Evolutionary conservation across 2,113 vertebrate genomes (phyloP).

Genomic region (Hymenochirus boettgeri): DNA sequence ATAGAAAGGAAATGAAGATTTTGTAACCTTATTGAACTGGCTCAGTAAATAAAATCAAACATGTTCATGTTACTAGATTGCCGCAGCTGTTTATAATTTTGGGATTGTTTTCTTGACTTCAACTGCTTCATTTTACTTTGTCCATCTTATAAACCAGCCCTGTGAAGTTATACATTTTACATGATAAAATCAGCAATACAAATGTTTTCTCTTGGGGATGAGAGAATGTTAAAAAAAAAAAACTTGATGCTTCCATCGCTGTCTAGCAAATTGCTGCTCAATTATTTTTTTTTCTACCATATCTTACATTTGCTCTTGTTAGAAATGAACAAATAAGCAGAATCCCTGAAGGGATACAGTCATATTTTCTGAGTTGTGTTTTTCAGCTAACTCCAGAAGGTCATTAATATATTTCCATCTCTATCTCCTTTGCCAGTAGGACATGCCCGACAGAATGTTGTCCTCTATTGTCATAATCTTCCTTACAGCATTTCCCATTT

Average conservation of each 20-base stretch:
- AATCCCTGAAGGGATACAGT: background rate
- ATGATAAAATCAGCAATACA: background rate
- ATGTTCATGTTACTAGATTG: no score
- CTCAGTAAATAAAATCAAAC: no score
- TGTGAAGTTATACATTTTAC: no score
- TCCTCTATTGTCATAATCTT: constrained; percentile 31
- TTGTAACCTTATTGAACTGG: no score
- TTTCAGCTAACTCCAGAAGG: constrained; percentile 15
- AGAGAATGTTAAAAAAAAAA: background rate
- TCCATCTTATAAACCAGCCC: no score
- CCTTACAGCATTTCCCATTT: constrained; percentile 29
- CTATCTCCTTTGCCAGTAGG: constrained; percentile 18
- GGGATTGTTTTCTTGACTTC: no score
- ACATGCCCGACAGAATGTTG: background rate
- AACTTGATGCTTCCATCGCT: background rate
- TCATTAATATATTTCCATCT: constrained; percentile 25
- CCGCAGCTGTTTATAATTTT: no score
- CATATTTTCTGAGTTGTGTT: constrained; percentile 14
- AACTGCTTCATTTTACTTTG: no score
- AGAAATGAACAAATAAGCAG: constrained; percentile 7
- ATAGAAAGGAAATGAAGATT: no score
- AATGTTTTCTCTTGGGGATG: background rate
- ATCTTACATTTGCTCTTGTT: constrained; percentile 3
- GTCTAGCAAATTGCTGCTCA: background rate
- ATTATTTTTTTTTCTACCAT: background rate